Percentiles rank a stretch among this genome's conserved stretches.
phyloP scores from a whole-genome alignment of 2,113 vertebrate species.

The Phalacrocorax brasilianus region DNA sequence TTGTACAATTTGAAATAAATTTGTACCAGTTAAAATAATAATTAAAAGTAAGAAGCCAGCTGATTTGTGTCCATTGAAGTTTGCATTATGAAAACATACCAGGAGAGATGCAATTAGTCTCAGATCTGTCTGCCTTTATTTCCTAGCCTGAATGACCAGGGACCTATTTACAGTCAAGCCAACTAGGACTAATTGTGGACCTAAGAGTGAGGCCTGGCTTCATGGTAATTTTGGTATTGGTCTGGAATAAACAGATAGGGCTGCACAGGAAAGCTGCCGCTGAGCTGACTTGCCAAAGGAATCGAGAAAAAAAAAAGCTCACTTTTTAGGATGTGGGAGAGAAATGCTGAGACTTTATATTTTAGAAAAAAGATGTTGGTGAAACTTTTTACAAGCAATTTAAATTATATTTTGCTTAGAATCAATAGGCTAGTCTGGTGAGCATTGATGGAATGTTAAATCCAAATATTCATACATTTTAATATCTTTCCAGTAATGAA shows the following conservation, averaged over 20 bases:
- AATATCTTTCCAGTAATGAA: background rate
- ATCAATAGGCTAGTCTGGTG: background rate
- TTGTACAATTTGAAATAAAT: background rate
- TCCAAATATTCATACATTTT: slow-evolving; percentile 10
- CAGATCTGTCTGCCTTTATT: background rate
- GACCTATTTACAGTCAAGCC: background rate
- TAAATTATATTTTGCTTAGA: background rate
- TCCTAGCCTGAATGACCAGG: background rate
- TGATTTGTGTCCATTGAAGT: background rate
- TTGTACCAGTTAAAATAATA: background rate
- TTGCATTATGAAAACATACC: background rate
- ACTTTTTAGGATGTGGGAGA: background rate
- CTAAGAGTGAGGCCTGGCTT: background rate
- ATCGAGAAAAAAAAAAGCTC: background rate
- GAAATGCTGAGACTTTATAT: background rate
- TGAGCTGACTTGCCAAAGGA: background rate
- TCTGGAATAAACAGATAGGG: background rate
- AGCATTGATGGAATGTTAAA: background rate
- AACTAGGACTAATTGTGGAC: background rate
- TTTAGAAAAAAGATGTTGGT: background rate
- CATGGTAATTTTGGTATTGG: background rate
- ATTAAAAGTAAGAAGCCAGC: background rate
- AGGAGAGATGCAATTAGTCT: background rate
- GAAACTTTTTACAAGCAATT: background rate
- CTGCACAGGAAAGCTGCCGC: background rate